Base-by-base conservation (phyloP, 64 coral and sea anemone species). In the Montipora sp. region DNA sequence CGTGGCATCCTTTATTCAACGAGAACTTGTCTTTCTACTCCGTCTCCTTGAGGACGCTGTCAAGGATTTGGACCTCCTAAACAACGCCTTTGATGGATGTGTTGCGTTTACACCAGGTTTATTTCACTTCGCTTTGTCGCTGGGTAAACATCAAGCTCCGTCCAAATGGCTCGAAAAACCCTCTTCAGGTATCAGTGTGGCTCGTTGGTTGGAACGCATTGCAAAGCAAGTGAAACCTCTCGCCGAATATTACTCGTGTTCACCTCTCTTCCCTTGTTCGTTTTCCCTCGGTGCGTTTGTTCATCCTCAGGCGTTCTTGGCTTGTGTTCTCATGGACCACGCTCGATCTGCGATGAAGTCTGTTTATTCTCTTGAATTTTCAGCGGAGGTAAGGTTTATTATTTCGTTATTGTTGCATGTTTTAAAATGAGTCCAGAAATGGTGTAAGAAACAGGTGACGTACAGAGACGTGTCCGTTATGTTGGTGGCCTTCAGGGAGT, bases 241-340 rank as follows among this genome's bases (percentile, higher is more conserved):
- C 1, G 8, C 61, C 20, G 44, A 12, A 22, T 85, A 85, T 47
- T 51, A 47, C 7, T 19, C 20, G 0, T 22, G 18, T 70, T 85
- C 45, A 18, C 65, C 63, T 49, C 18, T 72, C 4, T 15, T 70
- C 15, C 73, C 90, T 46, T 48, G 2, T 77, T 81, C 82, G 5
- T 77, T 75, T 77, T 58, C 69, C 2, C 90, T 92, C 27, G 78
- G 81, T 15, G 79, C 80, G 48, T 77, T 92, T 75, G 71, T 71
- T 18, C 90, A 92, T 47, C 80, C 80, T 9, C 90, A 85, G 5
- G 80, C 90, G 3, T 85, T 92, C 22, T 45, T 92, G 13, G 80
- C 90, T 20, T 92, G 72, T n/a, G 67, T 92, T 61, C 27, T 92
- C 7, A 84, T 81, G 57, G 90, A 84, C 48, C 82, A 83, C 24